A percentile compares a stretch with the other conserved stretches of the same genome.
phyloP scores from a whole-genome alignment of 2,888 invertebrate species.

The Tiliacea aurago region DNA sequence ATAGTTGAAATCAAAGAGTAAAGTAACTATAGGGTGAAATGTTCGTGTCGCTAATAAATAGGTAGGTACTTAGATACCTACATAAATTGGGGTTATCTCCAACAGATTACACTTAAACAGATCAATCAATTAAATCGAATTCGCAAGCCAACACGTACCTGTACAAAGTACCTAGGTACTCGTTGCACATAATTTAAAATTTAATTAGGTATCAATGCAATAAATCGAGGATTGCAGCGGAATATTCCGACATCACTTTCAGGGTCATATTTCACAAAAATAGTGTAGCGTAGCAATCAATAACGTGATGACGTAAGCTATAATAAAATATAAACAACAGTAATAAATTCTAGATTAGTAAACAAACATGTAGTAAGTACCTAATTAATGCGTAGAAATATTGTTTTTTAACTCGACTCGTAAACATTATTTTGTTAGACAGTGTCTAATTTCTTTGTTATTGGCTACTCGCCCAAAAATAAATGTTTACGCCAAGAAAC shows the following conservation, averaged over 20 bases:
- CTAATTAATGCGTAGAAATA: constrained; percentile 1
- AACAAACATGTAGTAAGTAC: constrained; percentile 32
- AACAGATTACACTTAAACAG: constrained; percentile 7
- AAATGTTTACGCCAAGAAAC: constrained; percentile 75
- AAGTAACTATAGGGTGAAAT: too few species aligned
- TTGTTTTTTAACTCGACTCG: constrained; percentile 15
- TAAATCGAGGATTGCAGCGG: constrained; percentile 43
- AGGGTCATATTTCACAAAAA: constrained; percentile 50
- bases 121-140: constrained; percentile 33
- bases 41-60: constrained; percentile 1
- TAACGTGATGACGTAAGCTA: constrained; percentile 38
- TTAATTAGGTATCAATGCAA: constrained; percentile 41
- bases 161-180: constrained; percentile 9
- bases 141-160: background rate
- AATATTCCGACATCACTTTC: constrained; percentile 48
- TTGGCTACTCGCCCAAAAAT: constrained; percentile 75
- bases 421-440: constrained; percentile 50
- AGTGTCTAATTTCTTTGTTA: constrained; percentile 58
- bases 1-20: too few species aligned
- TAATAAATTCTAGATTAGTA: constrained; percentile 8
- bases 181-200: constrained; percentile 17
- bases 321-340: constrained; percentile 47
- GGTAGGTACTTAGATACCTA: background rate
- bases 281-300: constrained; percentile 12
- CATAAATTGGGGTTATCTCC: constrained; percentile 26